Percentiles rank a stretch among this genome's conserved stretches.
These are phyloP conservation scores for Tautogolabrus adspersus DNA, from an alignment of 2,113 vertebrate species.

Conservation along the genomic window DNA sequence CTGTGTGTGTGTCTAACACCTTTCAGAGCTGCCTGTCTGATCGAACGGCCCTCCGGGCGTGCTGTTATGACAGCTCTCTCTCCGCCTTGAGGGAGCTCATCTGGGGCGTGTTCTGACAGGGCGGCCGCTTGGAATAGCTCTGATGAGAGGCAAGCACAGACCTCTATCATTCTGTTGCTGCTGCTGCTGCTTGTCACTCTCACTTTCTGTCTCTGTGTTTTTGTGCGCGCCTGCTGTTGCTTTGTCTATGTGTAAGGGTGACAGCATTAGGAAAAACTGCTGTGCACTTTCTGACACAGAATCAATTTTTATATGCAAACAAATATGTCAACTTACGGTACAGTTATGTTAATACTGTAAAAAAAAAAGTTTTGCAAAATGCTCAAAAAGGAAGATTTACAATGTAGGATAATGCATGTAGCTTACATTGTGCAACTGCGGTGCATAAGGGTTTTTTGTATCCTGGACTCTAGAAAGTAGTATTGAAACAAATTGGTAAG, in stretches of 20 bases:
- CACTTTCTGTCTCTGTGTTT: conserved; percentile 55
- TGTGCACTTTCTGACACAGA: background rate
- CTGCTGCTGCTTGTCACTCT: conserved; percentile 65
- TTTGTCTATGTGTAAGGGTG: conserved; percentile 4
- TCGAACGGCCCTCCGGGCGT: conserved; percentile 67
- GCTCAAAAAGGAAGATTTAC: no score
- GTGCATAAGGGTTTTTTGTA: no score
- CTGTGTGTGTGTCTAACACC: conserved; percentile 68
- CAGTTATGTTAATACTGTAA: background rate
- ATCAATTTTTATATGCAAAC: background rate
- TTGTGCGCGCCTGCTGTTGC: conserved; percentile 1
- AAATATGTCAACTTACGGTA: background rate
- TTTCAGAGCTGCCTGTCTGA: conserved; percentile 70
- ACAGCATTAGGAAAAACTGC: background rate
- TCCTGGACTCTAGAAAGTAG: no score
- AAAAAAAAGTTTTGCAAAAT: no score
- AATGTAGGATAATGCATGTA: background rate
- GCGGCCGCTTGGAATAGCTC: conserved; percentile 67
- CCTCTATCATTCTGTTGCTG: conserved; percentile 62
- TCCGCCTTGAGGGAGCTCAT: conserved; percentile 69
- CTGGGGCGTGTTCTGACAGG: conserved; percentile 78
- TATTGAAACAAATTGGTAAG: no score
- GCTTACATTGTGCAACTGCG: no score
- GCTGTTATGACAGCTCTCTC: conserved; percentile 74
- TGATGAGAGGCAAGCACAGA: conserved; percentile 68